These are phyloP conservation scores for Hypanus sabinus DNA, from an alignment of 2,113 vertebrate genomes.

Conservation along the genomic window DNA sequence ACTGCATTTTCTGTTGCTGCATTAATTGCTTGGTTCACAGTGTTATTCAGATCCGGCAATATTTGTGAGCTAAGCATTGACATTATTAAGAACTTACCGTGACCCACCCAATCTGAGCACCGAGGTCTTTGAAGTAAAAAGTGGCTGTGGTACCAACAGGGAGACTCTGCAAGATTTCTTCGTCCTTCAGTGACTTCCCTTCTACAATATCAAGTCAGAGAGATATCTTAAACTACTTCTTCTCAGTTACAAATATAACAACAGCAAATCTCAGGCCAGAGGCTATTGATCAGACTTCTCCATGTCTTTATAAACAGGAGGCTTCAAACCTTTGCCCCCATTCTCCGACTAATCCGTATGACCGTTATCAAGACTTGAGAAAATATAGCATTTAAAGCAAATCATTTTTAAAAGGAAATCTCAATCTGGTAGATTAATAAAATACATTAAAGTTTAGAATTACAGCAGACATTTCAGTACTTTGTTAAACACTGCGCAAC, in stretches of 20 bases:
- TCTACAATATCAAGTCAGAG: conserved; percentile 55
- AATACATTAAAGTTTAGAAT: neutral
- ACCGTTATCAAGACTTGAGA: neutral
- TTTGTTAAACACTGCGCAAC: neutral
- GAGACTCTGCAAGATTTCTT: conserved; percentile 82
- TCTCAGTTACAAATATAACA: neutral
- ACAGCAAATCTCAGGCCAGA: no score
- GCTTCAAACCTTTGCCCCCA: no score
- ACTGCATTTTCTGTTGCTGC: neutral
- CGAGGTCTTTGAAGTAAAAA: conserved; percentile 87
- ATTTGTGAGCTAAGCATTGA: neutral
- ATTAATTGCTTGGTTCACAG: no score
- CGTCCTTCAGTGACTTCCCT: conserved; percentile 84
- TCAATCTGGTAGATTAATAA: neutral
- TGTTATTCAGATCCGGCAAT: no score
- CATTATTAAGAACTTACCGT: conserved; percentile 63
- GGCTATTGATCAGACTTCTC: no score
- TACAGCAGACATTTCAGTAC: neutral
- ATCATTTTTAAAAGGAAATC: neutral
- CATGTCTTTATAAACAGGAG: no score
- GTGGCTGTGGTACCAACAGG: conserved; percentile 92
- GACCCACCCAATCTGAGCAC: conserved; percentile 94
- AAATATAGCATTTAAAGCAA: neutral
- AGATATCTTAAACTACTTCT: neutral
- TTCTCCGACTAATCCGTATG: no score